Evolutionary conservation across 2,797 vertebrate genomes (phyloP).

Genomic region (Galago senegalensis): DNA sequence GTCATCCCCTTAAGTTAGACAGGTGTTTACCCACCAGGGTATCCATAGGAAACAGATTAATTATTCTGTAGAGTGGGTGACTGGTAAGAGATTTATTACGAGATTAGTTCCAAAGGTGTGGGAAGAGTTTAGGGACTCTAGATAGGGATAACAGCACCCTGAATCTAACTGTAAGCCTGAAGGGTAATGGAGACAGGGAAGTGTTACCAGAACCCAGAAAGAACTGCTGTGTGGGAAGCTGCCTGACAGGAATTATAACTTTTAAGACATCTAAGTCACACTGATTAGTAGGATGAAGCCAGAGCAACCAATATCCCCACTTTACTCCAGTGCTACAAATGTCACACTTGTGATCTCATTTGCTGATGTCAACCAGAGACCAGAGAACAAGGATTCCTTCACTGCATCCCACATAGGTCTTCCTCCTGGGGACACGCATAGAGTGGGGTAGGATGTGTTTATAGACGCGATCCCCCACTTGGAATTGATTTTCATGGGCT

Average conservation of each 20-base stretch:
- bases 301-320: not conserved
- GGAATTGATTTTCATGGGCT: not conserved
- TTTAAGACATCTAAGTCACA: not conserved
- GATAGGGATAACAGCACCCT: not conserved
- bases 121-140: not conserved
- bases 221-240: not conserved
- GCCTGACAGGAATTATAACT: not conserved
- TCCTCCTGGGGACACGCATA: not conserved
- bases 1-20: not conserved
- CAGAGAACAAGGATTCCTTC: not conserved
- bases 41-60: not conserved
- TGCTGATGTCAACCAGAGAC: not conserved
- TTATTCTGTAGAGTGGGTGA: not conserved
- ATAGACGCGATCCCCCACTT: not conserved
- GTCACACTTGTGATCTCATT: not conserved
- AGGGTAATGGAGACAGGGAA: not conserved
- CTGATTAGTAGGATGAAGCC: not conserved
- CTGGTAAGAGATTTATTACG: not conserved
- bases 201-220: not conserved
- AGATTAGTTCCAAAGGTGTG: not conserved
- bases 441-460: not conserved
- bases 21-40: not conserved
- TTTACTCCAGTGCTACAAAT: not conserved
- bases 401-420: not conserved
- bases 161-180: not conserved